Percentiles rank a stretch among this genome's conserved stretches.
phyloP scores from a whole-genome alignment of 2,797 vertebrate genomes.

The Halcyon leucocephala region DNA sequence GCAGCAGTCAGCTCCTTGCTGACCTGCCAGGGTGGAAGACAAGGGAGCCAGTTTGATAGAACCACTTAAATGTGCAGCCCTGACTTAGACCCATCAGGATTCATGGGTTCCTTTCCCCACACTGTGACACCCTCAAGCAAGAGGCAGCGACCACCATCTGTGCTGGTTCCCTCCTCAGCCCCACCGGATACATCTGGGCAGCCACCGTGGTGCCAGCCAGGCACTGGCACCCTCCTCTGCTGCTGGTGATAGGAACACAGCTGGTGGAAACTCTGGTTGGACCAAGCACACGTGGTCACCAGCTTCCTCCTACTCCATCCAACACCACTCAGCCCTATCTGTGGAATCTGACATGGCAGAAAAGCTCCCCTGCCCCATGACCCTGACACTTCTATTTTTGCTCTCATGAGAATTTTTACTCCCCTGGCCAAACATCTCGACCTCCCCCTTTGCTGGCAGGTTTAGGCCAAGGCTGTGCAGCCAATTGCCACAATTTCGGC shows the following conservation, averaged over 20 bases:
- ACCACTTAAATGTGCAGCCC: neutral
- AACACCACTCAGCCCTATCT: neutral
- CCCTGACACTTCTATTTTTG: neutral
- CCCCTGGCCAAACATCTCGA: neutral
- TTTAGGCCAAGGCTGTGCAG: neutral
- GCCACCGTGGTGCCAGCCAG: accelerated
- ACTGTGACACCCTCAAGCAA: accelerated
- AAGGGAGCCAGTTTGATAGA: neutral
- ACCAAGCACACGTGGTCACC: neutral
- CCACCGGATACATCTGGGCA: accelerated
- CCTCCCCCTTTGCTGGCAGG: neutral
- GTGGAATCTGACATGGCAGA: accelerated
- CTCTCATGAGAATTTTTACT: neutral
- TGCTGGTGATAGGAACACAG: accelerated
- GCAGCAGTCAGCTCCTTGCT: neutral
- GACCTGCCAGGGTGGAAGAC: accelerated
- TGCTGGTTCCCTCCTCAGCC: neutral
- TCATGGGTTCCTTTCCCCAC: neutral
- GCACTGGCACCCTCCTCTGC: neutral
- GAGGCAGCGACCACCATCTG: neutral
- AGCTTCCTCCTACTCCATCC: neutral
- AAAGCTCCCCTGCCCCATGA: neutral
- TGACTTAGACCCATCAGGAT: neutral
- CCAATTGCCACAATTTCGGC: neutral
- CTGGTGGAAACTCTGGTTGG: neutral